phyloP scores from a whole-genome alignment of 2,888 invertebrate species.

The Tridacna gigas region DNA sequence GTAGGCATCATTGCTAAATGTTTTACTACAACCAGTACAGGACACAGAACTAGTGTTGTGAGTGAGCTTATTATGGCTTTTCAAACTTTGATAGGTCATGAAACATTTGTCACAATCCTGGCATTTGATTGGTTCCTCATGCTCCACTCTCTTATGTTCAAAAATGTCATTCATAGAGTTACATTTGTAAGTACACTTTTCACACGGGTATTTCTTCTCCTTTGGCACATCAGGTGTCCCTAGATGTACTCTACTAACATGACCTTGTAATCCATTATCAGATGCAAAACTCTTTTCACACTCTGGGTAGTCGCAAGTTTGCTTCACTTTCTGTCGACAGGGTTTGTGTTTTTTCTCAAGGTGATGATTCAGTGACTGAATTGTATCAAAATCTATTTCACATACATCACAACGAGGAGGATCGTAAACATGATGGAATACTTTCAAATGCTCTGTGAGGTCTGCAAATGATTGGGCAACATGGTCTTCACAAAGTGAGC shows the following conservation, averaged over 20 bases:
- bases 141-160: constrained; percentile 57
- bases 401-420: constrained; percentile 70
- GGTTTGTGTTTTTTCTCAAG: constrained; percentile 70
- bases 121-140: constrained; percentile 56
- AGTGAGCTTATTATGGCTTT: constrained; percentile 63
- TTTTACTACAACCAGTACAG: constrained; percentile 65
- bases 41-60: constrained; percentile 56
- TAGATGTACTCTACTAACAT: constrained; percentile 46
- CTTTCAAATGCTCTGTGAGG: constrained; percentile 57
- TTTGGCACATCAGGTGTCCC: not conserved
- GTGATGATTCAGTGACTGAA: constrained; percentile 57
- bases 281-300: constrained; percentile 58
- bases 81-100: constrained; percentile 48
- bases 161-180: constrained; percentile 49
- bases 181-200: constrained; percentile 59
- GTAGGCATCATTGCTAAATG: constrained; percentile 64
- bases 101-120: constrained; percentile 64
- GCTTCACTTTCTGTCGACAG: constrained; percentile 20
- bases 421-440: constrained; percentile 55
- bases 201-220: constrained; percentile 51
- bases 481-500: constrained; percentile 59
- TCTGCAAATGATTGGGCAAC: constrained; percentile 48
- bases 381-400: constrained; percentile 65
- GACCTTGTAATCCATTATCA: constrained; percentile 35
- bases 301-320: constrained; percentile 50